Evolutionary conservation across 2,888 invertebrate species (phyloP).

Genomic region (Cryptocephalus primarius): DNA sequence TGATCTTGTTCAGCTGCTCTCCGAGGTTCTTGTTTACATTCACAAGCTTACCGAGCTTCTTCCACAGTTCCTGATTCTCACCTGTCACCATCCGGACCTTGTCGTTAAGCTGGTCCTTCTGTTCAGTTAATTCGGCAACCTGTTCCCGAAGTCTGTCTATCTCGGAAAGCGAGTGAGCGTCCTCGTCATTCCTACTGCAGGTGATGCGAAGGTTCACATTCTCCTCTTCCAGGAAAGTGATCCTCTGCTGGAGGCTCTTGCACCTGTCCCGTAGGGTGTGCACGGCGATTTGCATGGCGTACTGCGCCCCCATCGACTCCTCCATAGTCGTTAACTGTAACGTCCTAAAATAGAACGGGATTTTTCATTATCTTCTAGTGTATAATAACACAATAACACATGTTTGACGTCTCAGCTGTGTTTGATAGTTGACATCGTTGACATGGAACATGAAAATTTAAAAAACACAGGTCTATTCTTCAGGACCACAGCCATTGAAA

Average conservation of each 20-base stretch:
- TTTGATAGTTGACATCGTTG: too few relatives aligned
- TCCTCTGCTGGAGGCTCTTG: constrained; percentile 59
- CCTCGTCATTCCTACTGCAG: constrained; percentile 21
- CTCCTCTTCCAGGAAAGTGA: constrained; percentile 62
- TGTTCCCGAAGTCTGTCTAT: constrained; percentile 17
- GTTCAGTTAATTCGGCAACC: constrained; percentile 57
- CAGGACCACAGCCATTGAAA: too few relatives aligned
- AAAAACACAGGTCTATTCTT: too few relatives aligned
- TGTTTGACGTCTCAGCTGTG: too few relatives aligned
- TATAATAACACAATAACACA: too few relatives aligned
- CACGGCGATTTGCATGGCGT: constrained; percentile 63
- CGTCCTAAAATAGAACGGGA: too few relatives aligned
- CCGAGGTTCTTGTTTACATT: constrained; percentile 46
- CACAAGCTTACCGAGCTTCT: constrained; percentile 53
- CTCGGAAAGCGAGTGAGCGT: constrained; percentile 19
- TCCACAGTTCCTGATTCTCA: constrained; percentile 74
- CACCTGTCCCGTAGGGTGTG: constrained; percentile 77
- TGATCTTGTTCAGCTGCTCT: constrained; percentile 42
- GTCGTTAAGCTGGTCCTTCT: constrained; percentile 65
- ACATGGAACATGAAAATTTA: too few relatives aligned
- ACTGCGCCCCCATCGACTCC: constrained; percentile 34
- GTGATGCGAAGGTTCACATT: constrained; percentile 52
- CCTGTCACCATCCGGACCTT: constrained; percentile 71
- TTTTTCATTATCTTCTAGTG: too few relatives aligned
- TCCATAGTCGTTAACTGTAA: constrained; percentile 19